These are phyloP conservation scores for Bombus turneri DNA, from an alignment of 1,140 invertebrate species.

Conservation along the genomic window DNA sequence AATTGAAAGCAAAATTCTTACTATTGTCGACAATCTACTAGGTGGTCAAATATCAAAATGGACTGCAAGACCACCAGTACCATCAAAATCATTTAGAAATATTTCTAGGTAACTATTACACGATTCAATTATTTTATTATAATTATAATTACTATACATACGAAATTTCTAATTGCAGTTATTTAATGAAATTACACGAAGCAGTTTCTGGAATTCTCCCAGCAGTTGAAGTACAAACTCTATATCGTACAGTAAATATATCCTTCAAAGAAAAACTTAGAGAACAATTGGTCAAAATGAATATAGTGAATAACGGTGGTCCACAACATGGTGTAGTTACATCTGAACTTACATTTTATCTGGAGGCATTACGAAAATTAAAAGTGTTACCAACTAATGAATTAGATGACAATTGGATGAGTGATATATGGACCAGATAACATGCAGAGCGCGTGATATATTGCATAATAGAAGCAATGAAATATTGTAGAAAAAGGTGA, in stretches of 20 bases:
- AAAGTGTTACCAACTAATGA: conserved; percentile 90
- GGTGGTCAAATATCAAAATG: conserved; percentile 90
- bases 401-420: conserved; percentile 88
- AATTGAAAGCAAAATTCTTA: conserved; percentile 94
- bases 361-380: conserved; percentile 94
- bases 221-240: conserved; percentile 86
- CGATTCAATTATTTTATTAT: conserved; percentile 8
- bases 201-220: conserved; percentile 92
- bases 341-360: conserved; percentile 97
- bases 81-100: conserved; percentile 94
- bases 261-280: conserved; percentile 94
- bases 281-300: conserved; percentile 92
- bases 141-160: conserved; percentile 10
- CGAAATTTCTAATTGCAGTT: conserved; percentile 84
- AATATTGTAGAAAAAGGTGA: conserved; percentile 72
- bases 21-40: conserved; percentile 93
- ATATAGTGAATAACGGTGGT: conserved; percentile 96
- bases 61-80: conserved; percentile 97
- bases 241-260: conserved; percentile 93
- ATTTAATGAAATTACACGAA: conserved; percentile 96
- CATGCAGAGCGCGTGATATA: conserved; percentile 81
- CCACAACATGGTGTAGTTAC: conserved; percentile 98
- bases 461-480: conserved; percentile 77
- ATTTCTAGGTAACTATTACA: conserved; percentile 86
- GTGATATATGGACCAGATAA: conserved; percentile 90